Conservation (phyloP, 2,113 vertebrate species). For the Regulus satrapa region DNA sequence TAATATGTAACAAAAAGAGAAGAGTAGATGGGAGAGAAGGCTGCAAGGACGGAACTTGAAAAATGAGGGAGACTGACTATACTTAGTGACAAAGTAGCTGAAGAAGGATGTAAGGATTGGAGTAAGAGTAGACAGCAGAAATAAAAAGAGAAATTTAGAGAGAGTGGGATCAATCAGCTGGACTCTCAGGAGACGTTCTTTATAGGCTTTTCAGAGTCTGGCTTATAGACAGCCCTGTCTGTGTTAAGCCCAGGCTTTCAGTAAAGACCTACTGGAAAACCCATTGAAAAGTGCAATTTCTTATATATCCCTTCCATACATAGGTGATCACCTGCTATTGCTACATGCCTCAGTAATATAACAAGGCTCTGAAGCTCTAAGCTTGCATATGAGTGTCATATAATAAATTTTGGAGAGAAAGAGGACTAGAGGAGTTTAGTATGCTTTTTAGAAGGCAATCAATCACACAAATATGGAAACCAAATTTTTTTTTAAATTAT, state of each 20-base stretch:
- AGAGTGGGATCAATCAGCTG: neutral
- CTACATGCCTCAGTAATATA: neutral
- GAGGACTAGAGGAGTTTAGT: neutral
- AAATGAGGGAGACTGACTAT: neutral
- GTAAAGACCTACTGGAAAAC: neutral
- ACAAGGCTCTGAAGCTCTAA: neutral
- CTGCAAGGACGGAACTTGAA: neutral
- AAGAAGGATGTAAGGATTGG: neutral
- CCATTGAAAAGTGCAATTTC: neutral
- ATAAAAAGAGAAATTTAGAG: neutral
- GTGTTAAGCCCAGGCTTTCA: neutral
- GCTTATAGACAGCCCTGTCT: neutral
- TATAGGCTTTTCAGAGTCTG: neutral
- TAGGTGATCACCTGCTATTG: neutral
- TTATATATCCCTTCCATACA: neutral
- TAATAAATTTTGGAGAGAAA: neutral
- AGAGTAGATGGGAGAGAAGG: neutral
- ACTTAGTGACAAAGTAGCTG: neutral
- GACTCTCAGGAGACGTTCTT: neutral
- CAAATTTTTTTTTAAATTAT: neutral
- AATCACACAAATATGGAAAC: neutral
- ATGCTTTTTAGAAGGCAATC: neutral
- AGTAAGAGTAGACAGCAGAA: neutral
- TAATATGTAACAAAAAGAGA: neutral
- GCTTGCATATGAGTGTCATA: neutral